Conservation (phyloP, 1,140 invertebrate species). For the Sesamia nonagrioides region DNA sequence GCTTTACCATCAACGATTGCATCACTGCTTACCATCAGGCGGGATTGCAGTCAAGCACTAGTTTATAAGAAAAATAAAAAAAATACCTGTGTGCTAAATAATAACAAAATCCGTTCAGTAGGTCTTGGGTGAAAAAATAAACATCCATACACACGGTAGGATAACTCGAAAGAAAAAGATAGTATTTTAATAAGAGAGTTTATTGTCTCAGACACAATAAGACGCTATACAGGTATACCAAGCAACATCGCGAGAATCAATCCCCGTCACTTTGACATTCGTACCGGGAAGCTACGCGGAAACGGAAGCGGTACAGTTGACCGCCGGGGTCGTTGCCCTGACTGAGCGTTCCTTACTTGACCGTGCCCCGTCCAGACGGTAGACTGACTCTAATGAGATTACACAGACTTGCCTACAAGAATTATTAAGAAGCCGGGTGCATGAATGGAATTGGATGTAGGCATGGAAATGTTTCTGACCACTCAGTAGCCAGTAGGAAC, state of each 20-base stretch:
- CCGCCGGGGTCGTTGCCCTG: slow-evolving; percentile 12
- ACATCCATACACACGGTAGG: too few species aligned
- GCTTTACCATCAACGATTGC: too few species aligned
- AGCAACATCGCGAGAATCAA: not conserved
- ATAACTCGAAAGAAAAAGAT: too few species aligned
- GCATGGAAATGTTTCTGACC: too few species aligned
- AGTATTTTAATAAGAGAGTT: not conserved
- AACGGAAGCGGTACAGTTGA: slow-evolving; percentile 33
- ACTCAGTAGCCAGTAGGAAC: too few species aligned
- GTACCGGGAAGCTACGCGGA: slow-evolving; percentile 4
- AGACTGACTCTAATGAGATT: slow-evolving; percentile 28
- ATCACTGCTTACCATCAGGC: too few species aligned
- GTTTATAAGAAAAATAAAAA: too few species aligned
- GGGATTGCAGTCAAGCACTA: too few species aligned
- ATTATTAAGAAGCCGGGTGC: not conserved
- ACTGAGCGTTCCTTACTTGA: not conserved
- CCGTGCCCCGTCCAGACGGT: not conserved
- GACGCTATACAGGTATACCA: not conserved
- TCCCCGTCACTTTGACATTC: slow-evolving; percentile 10
- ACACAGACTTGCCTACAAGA: not conserved
- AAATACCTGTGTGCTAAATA: too few species aligned
- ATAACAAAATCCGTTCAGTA: too few species aligned
- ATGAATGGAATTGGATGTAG: too few species aligned
- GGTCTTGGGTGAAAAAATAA: too few species aligned
- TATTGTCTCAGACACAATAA: not conserved